Conservation (phyloP, 2,888 invertebrate genomes). For the Aphelenchoides bicaudatus region DNA sequence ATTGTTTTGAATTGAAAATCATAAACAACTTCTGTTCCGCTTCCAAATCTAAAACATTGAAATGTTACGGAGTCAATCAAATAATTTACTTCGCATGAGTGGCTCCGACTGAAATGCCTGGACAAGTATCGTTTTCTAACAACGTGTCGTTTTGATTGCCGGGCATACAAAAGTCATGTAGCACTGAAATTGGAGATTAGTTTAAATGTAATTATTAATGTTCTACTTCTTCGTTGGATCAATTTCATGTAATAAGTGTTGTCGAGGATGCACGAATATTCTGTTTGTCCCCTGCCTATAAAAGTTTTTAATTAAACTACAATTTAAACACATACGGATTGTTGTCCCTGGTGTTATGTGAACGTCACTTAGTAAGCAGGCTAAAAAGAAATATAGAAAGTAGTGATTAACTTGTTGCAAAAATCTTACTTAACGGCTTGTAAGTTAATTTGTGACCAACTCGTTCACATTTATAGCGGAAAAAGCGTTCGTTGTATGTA, state of each 20-base stretch:
- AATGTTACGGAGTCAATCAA: too few relatives aligned
- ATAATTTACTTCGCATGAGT: slow-evolving; percentile 17
- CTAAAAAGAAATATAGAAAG: slow-evolving; percentile 1
- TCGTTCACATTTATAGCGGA: slow-evolving; percentile 18
- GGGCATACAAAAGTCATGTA: slow-evolving; percentile 20
- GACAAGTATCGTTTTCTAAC: slow-evolving; percentile 11
- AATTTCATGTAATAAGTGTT: slow-evolving; percentile 16
- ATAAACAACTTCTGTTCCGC: slow-evolving; percentile 11
- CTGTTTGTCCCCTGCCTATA: slow-evolving; percentile 13
- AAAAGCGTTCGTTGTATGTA: slow-evolving; percentile 12
- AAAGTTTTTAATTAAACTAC: too few relatives aligned
- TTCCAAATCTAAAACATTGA: too few relatives aligned
- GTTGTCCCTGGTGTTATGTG: slow-evolving; percentile 17
- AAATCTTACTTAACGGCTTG: slow-evolving; percentile 18
- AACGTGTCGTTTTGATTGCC: slow-evolving; percentile 19
- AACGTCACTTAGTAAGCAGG: slow-evolving; percentile 18
- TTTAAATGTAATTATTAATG: background rate
- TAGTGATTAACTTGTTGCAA: background rate
- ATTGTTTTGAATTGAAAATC: background rate
- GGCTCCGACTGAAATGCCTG: slow-evolving; percentile 18
- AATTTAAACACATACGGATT: too few relatives aligned
- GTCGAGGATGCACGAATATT: slow-evolving; percentile 16
- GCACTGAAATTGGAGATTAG: slow-evolving; percentile 7
- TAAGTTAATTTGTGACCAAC: slow-evolving; percentile 12
- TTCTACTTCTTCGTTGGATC: slow-evolving; percentile 17